A percentile compares a stretch with the other conserved stretches of the same genome.
Evolutionary conservation across 2,888 invertebrate species (phyloP).

Genomic region (Tridacna crocea): DNA sequence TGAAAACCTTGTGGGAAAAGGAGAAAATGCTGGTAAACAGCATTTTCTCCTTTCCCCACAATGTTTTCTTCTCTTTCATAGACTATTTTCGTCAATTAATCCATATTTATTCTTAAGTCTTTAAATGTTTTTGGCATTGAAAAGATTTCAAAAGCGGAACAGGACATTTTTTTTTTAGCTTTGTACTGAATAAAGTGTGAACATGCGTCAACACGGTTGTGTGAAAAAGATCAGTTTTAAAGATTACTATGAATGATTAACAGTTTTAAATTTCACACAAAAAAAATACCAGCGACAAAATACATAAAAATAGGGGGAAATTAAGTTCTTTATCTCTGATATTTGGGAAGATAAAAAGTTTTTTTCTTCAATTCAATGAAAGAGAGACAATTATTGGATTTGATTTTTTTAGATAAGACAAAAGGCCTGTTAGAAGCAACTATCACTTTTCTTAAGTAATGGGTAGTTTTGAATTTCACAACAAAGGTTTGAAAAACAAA

Average conservation of each 20-base stretch:
- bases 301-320: conserved; percentile 1
- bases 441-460: no score
- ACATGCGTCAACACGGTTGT: neutral
- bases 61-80: neutral
- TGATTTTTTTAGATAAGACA: no score
- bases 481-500: no score
- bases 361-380: neutral
- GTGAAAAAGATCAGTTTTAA: neutral
- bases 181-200: neutral
- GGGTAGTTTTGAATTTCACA: no score
- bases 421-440: no score
- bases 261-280: conserved; percentile 19
- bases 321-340: neutral
- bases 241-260: conserved; percentile 1
- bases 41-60: neutral
- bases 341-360: neutral
- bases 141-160: no score
- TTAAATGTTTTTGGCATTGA: no score
- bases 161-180: no score
- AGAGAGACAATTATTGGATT: no score
- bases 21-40: neutral
- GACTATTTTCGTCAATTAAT: no score
- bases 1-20: neutral
- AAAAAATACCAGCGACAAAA: neutral
- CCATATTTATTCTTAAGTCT: no score